phyloP scores from a whole-genome alignment of 92 coral and sea anemone genomes.

The Actinernus sp. region DNA sequence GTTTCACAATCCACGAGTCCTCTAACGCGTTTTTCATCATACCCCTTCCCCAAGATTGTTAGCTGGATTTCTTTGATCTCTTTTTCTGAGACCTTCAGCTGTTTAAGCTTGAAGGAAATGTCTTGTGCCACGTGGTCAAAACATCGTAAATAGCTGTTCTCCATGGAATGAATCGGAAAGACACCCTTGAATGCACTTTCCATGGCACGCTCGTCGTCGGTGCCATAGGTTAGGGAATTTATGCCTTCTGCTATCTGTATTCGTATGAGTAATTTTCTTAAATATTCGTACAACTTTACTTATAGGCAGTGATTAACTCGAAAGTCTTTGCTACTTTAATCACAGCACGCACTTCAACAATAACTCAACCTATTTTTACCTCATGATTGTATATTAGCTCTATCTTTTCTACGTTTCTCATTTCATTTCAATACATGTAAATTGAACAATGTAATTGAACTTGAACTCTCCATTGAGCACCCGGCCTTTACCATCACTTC shows the following conservation, averaged over 20 bases:
- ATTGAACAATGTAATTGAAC: too few species aligned
- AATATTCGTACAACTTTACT: too few species aligned
- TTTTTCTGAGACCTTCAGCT: background rate
- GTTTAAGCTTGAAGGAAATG: slow-evolving; percentile 12
- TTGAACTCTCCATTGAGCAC: too few species aligned
- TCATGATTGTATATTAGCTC: too few species aligned
- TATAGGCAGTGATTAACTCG: too few species aligned
- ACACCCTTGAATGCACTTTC: slow-evolving; percentile 46
- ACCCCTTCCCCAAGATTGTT: slow-evolving; percentile 39
- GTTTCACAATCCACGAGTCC: slow-evolving; percentile 51
- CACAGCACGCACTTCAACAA: too few species aligned
- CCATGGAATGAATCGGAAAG: slow-evolving; percentile 17
- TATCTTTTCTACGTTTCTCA: too few species aligned
- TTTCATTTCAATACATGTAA: too few species aligned
- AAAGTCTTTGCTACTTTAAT: too few species aligned
- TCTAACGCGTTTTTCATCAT: slow-evolving; percentile 13
- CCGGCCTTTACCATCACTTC: too few species aligned
- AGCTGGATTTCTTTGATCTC: slow-evolving; percentile 16
- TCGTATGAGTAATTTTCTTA: too few species aligned
- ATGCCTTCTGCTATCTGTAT: slow-evolving; percentile 36
- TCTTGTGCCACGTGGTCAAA: slow-evolving; percentile 54
- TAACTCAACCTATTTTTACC: too few species aligned
- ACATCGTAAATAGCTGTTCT: slow-evolving; percentile 56
- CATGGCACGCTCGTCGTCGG: slow-evolving; percentile 55
- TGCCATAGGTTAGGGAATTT: slow-evolving; percentile 36